Percentiles rank a stretch among this genome's conserved stretches.
Conservation (phyloP, 2,888 invertebrate species). For the Lymantria monacha region DNA sequence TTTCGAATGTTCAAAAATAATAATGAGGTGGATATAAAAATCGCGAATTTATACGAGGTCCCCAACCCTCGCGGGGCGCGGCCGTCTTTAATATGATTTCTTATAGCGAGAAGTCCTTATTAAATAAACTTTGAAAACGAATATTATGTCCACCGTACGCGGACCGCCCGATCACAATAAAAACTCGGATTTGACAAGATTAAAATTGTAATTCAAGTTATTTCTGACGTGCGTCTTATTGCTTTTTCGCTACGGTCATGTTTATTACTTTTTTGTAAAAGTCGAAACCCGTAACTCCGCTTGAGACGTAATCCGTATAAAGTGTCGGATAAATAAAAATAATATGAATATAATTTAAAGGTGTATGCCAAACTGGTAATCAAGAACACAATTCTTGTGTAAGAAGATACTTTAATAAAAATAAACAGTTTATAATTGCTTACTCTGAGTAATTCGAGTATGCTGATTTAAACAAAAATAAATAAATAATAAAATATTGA, state of each 20-base stretch:
- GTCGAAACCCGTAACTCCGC: conserved; percentile 42
- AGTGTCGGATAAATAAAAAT: conserved; percentile 36
- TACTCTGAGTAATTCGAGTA: conserved; percentile 31
- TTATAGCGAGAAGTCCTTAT: conserved; percentile 70
- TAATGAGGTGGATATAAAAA: conserved; percentile 77
- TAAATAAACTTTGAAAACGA: conserved; percentile 77
- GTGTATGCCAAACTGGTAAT: conserved; percentile 25
- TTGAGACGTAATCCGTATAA: conserved; percentile 52
- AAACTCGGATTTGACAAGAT: conserved; percentile 80
- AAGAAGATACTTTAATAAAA: conserved; percentile 32
- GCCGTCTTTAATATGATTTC: conserved; percentile 69
- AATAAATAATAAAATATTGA: conserved; percentile 24
- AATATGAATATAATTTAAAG: conserved; percentile 28
- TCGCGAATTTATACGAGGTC: conserved; percentile 70
- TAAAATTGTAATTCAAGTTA: conserved; percentile 81
- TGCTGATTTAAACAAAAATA: conserved; percentile 17
- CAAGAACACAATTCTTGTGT: conserved; percentile 16
- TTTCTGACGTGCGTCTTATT: conserved; percentile 77
- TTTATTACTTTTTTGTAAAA: conserved; percentile 45
- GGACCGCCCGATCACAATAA: conserved; percentile 68
- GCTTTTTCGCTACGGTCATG: conserved; percentile 69
- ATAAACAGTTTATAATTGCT: conserved; percentile 31
- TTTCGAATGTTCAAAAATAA: conserved; percentile 70
- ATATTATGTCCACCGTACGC: conserved; percentile 68
- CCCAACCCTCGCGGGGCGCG: conserved; percentile 42